Evolutionary conservation across 2,888 invertebrate genomes (phyloP), one percentile per base, ranked within the genome.

Genomic region (Biston betularia): DNA sequence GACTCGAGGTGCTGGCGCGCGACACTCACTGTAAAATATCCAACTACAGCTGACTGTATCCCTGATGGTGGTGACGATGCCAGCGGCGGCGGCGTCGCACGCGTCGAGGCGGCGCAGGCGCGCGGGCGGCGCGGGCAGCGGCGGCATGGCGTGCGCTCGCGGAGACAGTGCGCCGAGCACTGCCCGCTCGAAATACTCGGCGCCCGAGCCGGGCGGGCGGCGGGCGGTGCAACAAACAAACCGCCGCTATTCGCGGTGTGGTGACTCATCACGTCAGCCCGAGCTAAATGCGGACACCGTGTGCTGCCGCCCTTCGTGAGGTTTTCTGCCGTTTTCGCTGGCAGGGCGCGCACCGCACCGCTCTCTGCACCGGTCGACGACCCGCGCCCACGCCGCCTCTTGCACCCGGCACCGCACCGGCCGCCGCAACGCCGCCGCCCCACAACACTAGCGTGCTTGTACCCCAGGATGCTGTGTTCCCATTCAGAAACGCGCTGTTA

Each of bases 21-120:
- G 87, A 90, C 90, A 93, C 94, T 95, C 96, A 95, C 96, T 96
- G 92, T 96, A 96, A 88, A 96, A 95, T 92, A 96, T 96, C 96
- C 96, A 96, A 94, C 96, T 96, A 89, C 96, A 95, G 92, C 95
- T 96, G 89, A 96, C 94, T 75, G 91, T 95, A 92, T 96, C 95
- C 85, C 95, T 95, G 87, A 95, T 88, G 85, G 95, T 94, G 85
- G 95, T 94, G 89, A 95, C 94, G 86, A 95, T 89, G 83, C 92
- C 93, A 50, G 50, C 50, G 78, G 93, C 89, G 78, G 95, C 90
- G 78, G 95, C 94, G 86, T 65, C 60, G 60, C 59, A 54, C 58
- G 85, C 81, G 86, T 83, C 85, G 79, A 79, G 83, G 79, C 86
- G 88, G 78, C 83, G 86, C 72, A 81, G 83, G 80, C 88, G 90